Evolutionary conservation across 2,888 invertebrate genomes (phyloP), one percentile per base, ranked within the genome.

Genomic region (Melieria picta): DNA sequence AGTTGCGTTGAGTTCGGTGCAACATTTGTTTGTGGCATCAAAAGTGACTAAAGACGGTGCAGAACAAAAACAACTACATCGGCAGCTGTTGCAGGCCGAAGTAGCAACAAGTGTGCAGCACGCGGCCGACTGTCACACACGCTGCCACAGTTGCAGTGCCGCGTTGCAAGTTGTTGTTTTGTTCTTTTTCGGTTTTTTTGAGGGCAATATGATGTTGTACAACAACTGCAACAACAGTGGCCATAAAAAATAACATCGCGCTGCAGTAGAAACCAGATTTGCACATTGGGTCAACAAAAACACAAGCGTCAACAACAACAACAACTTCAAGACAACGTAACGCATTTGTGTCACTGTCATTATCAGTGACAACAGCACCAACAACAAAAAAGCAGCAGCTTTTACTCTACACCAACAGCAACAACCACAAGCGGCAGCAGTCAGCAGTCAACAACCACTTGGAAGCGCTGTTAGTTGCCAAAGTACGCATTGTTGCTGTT

Each of bases 311-410:
- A 30, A 30, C 30, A 30, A 30, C 30, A 30, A 30, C 30, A 30
- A 3, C 2, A 30, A 30, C 30, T 48, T 58, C 58, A 9, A 13
- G 13, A 13, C 58, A 48, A 45, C 46, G 65, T 47, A 65, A 65
- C 52, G 60, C 10, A 9, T 58, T 66, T 66, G 50, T 45, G 58
- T 66, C 58, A 58, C 50, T 50, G 66, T 58, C 66, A 66, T 66
- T 57, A 66, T 10, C 57, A 30, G n/a, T 11, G 6, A 57, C 47
- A 48, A 30, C 57, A 48, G 42, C 56, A 65, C 45, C 45, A 10
- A 47, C n/a, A 50, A 6, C 30, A 0, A 11, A 66, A 7, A 48
- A 48, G 7, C 30, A 46, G 48, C 48, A 58, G 42, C 46, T 48
- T 58, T 66, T 48, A 65, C 58, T 58, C 58, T 6, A 58, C 5